A percentile compares a stretch with the other conserved stretches of the same genome.
Evolutionary conservation across 2,888 invertebrate species (phyloP).

Genomic region (Quadriops clusia): DNA sequence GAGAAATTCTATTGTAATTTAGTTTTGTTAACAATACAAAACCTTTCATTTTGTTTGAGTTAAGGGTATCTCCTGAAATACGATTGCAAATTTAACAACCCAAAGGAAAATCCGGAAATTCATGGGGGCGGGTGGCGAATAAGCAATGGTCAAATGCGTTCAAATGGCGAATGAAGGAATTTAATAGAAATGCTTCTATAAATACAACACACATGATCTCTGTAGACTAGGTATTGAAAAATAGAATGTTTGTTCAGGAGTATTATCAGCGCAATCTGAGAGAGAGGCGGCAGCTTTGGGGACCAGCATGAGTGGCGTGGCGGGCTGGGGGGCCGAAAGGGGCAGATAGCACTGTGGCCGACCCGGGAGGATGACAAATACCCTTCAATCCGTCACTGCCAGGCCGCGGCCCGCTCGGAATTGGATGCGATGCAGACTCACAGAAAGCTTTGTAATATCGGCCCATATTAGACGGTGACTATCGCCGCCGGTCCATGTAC

Average conservation of each 20-base stretch:
- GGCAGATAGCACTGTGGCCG: slow-evolving; percentile 37
- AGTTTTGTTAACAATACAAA: no score
- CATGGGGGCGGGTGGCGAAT: no score
- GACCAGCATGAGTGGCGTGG: slow-evolving; percentile 19
- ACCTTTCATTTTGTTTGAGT: no score
- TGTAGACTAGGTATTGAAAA: slow-evolving; percentile 34
- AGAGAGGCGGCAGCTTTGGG: slow-evolving; percentile 24
- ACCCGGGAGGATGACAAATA: slow-evolving; percentile 56
- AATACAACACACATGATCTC: slow-evolving; percentile 28
- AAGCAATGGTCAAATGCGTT: no score
- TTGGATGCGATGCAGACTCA: slow-evolving; percentile 40
- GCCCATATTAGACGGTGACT: slow-evolving; percentile 30
- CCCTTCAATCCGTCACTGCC: slow-evolving; percentile 59
- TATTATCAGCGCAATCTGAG: slow-evolving; percentile 30
- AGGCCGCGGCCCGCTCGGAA: slow-evolving; percentile 38
- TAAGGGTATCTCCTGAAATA: no score
- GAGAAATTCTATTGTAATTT: no score
- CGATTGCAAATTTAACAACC: no score
- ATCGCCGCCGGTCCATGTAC: slow-evolving; percentile 27
- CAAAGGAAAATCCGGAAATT: no score
- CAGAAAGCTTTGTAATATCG: slow-evolving; percentile 41
- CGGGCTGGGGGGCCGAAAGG: slow-evolving; percentile 18
- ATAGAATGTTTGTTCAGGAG: slow-evolving; percentile 34
- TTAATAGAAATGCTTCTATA: no score
- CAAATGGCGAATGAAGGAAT: no score